Percentiles rank a stretch among this genome's conserved stretches.
Conservation (phyloP, 2,797 vertebrate species). For the Cossypha caffra region DNA sequence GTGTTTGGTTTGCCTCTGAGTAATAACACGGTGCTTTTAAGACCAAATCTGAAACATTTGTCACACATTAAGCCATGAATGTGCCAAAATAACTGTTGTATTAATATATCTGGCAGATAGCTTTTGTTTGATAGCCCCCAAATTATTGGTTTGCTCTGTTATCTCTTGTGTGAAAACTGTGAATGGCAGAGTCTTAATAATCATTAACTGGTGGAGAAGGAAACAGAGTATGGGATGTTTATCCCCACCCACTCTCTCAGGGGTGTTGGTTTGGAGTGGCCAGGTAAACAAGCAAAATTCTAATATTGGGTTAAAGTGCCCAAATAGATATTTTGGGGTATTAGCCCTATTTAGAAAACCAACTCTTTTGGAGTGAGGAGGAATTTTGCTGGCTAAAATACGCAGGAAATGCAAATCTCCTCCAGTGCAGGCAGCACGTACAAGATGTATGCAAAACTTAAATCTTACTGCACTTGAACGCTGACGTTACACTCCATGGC, state of each 20-base stretch:
- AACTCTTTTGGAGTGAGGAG: not conserved
- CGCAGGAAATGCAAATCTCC: slow-evolving; percentile 3
- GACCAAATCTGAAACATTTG: slow-evolving; percentile 43
- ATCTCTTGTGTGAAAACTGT: slow-evolving; percentile 5
- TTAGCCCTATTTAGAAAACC: not conserved
- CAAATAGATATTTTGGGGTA: not conserved
- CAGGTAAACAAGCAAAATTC: slow-evolving; percentile 11
- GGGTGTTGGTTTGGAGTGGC: slow-evolving; percentile 11
- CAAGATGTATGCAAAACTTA: slow-evolving; percentile 35
- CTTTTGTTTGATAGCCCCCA: slow-evolving; percentile 41
- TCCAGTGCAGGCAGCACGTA: not conserved
- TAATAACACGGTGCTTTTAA: slow-evolving; percentile 10
- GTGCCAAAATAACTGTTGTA: slow-evolving; percentile 7
- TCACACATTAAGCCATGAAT: slow-evolving; percentile 43
- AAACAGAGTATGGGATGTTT: not conserved
- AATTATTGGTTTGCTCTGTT: slow-evolving; percentile 53
- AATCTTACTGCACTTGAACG: not conserved
- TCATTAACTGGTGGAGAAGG: not conserved
- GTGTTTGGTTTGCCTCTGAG: slow-evolving; percentile 18
- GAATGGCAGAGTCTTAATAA: slow-evolving; percentile 9
- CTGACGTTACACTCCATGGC: not conserved
- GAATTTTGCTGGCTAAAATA: slow-evolving; percentile 35
- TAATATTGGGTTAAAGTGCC: not conserved
- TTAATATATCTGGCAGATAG: slow-evolving; percentile 29
- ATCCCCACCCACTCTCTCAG: not conserved